Base-by-base conservation (phyloP, 1,140 invertebrate species). In the Drosophila kanapiae region DNA sequence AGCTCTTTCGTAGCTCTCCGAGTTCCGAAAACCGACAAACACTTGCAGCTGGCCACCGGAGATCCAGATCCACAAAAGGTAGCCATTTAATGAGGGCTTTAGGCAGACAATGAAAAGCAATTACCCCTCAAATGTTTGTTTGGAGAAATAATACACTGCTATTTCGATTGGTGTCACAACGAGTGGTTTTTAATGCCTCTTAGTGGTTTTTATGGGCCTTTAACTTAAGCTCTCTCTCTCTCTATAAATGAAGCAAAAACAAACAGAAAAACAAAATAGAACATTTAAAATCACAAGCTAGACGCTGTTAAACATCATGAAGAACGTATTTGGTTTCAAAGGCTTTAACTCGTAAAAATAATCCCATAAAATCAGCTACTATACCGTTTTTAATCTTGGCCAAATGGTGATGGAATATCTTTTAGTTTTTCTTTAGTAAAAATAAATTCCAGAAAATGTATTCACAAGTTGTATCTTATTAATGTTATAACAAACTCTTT, bases 21-120 rank as follows among this genome's bases (percentile, higher is more conserved):
- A 33, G 51, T 33, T 38, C 57, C 33, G 8, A 62, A 62, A 35
- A 45, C 23, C 35, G 10, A 38, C 3, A 40, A 45, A 70, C 67
- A 70, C 54, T 72, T 60, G 68, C 69, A 72, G 69, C 43, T 72
- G 67, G 69, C 48, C 69, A 54, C 53, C 42, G 23, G 43, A 45
- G 35, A n/a, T 56, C 53, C 53, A 72, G 45, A 29, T 33, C 68
- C 53, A 71, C 51, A 48, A 49, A 29, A 29, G 18, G 29, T 48
- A 49, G 18, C 67, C 62, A 69, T n/a, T 37, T 38, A 45, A 48
- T 43, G 38, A 45, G 63, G 38, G 23, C 18, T 56, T 67, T 35
- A 23, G 43, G 29, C 60, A 27, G 40, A 42, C 31, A 27, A 14
- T 23, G 14, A 33, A 67, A 31, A n/a, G 62, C 33, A 48, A 27